Evolutionary conservation across 1,140 invertebrate species (phyloP).

Genomic region (Holotrichia oblita): DNA sequence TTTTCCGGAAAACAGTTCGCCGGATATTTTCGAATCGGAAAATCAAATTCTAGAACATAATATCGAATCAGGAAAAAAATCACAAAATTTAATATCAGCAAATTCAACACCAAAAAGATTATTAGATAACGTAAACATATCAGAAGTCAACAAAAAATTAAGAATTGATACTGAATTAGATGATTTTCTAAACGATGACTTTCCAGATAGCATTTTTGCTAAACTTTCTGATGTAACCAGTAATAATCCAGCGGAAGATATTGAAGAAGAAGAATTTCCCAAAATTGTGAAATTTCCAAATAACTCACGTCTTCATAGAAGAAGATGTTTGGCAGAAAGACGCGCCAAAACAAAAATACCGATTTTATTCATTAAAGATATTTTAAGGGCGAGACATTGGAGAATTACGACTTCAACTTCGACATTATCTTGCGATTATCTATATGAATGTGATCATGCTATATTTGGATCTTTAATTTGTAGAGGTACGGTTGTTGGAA

Average conservation of each 20-base stretch:
- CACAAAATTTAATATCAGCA: too few relatives aligned
- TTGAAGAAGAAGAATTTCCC: neutral
- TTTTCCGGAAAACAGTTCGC: too few relatives aligned
- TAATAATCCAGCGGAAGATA: neutral
- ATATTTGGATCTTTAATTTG: neutral
- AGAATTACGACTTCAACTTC: neutral
- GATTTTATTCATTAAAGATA: constrained; percentile 10
- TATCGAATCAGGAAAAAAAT: too few relatives aligned
- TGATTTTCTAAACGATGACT: neutral
- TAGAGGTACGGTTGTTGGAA: neutral
- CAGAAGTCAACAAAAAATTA: neutral
- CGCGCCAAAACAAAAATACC: constrained; percentile 6
- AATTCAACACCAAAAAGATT: neutral
- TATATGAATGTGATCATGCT: neutral
- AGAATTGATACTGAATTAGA: neutral
- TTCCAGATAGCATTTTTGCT: neutral
- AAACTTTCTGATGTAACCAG: neutral
- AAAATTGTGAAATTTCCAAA: neutral
- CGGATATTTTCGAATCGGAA: too few relatives aligned
- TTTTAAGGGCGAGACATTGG: neutral
- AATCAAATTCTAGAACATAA: too few relatives aligned
- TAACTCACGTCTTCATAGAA: neutral
- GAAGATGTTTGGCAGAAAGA: neutral
- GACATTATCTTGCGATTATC: neutral
- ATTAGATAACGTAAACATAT: neutral